Evolutionary conservation across 1,140 invertebrate genomes (phyloP).

Genomic region (Scaptomyza graminum): DNA sequence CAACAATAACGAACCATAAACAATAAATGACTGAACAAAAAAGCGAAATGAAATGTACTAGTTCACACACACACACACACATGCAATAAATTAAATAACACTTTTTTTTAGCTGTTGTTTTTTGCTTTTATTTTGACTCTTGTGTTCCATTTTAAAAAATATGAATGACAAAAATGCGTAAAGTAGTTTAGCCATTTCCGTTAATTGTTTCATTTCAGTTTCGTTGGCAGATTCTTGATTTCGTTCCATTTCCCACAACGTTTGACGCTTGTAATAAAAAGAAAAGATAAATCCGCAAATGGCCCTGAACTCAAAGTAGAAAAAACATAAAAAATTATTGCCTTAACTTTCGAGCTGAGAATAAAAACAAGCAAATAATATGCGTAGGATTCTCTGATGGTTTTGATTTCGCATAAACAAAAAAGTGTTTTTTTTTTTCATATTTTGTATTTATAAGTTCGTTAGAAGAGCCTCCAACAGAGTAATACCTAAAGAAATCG

Average conservation of each 20-base stretch:
- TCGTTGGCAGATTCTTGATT: slow-evolving; percentile 2
- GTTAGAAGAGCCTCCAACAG: too few species aligned
- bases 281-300: not conserved
- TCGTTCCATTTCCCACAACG: slow-evolving; percentile 14
- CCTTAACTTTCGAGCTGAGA: not conserved
- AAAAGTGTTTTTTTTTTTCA: too few species aligned
- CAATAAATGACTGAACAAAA: slow-evolving; percentile 15
- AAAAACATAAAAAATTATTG: not conserved
- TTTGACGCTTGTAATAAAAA: not conserved
- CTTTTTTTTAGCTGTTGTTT: not conserved
- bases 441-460: too few species aligned
- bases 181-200: slow-evolving; percentile 11
- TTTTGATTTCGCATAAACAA: too few species aligned
- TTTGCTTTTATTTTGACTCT: slow-evolving; percentile 6
- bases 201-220: slow-evolving; percentile 17
- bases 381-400: too few species aligned
- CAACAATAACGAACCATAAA: slow-evolving; percentile 26
- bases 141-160: too few species aligned
- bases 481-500: not conserved
- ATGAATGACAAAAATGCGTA: too few species aligned
- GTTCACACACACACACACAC: slow-evolving; percentile 16
- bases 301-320: not conserved
- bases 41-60: slow-evolving; percentile 24
- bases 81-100: not conserved
- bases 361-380: too few species aligned